Conservation (phyloP, 2,888 invertebrate genomes). For the Ormyrus thymus region DNA sequence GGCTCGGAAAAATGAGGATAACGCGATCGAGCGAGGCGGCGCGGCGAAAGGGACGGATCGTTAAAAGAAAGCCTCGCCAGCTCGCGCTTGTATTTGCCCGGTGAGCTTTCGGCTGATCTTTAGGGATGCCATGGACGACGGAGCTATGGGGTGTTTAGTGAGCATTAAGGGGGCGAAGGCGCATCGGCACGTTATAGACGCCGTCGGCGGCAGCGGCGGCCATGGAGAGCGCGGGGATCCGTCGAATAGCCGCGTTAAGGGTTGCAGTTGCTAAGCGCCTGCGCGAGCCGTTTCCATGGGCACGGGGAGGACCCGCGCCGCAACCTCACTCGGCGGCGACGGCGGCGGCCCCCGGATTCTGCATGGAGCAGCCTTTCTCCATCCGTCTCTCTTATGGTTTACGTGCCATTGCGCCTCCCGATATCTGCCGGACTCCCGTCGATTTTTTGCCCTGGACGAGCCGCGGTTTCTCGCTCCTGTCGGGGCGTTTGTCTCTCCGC, state of each 20-base stretch:
- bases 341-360: too few species aligned
- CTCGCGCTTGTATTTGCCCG: too few species aligned
- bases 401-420: constrained; percentile 5
- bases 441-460: constrained; percentile 48
- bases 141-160: constrained; percentile 73
- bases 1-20: too few species aligned
- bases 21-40: too few species aligned
- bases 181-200: constrained; percentile 38
- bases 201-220: constrained; percentile 57
- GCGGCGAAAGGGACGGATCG: too few species aligned
- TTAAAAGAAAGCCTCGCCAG: too few species aligned
- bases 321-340: background rate
- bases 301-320: constrained; percentile 64
- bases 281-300: constrained; percentile 71
- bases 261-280: constrained; percentile 65
- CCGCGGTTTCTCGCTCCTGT: background rate
- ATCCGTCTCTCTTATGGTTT: constrained; percentile 15
- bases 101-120: constrained; percentile 7
- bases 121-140: constrained; percentile 32
- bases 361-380: background rate
- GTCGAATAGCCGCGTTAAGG: constrained; percentile 68
- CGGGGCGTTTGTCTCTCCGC: too few species aligned
- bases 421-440: background rate
- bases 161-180: constrained; percentile 70
- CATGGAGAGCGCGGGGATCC: constrained; percentile 52